Conservation (phyloP, 2,888 invertebrate genomes). For the Dascillus cervinus region DNA sequence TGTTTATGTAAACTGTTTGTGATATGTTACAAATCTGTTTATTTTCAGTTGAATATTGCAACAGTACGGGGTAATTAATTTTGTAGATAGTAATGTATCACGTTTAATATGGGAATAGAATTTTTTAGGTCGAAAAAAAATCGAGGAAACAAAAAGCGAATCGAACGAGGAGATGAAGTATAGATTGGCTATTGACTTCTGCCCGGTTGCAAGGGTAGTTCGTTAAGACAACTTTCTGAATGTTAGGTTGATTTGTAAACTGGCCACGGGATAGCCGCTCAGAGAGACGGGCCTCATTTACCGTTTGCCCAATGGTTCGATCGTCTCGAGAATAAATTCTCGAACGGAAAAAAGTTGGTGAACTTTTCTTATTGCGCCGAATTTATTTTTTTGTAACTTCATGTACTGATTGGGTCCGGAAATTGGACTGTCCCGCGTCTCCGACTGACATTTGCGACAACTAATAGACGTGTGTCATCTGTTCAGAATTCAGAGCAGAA, state of each 20-base stretch:
- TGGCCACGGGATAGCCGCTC: conserved; percentile 30
- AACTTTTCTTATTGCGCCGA: conserved; percentile 30
- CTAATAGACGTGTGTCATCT: conserved; percentile 18
- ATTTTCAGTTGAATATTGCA: no score
- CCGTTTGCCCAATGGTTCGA: conserved; percentile 23
- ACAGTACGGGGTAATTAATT: no score
- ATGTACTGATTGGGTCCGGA: conserved; percentile 28
- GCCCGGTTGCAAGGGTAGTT: conserved; percentile 29
- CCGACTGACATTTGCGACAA: conserved; percentile 15
- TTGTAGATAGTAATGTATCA: no score
- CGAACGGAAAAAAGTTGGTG: conserved; percentile 26
- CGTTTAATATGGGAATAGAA: no score
- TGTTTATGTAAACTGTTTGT: no score
- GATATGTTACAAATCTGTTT: no score
- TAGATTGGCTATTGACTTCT: conserved; percentile 34
- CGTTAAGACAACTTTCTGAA: conserved; percentile 35
- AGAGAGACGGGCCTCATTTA: conserved; percentile 30
- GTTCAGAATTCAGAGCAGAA: conserved; percentile 17
- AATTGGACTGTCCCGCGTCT: conserved; percentile 26
- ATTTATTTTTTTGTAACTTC: conserved; percentile 28
- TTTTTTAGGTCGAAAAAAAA: no score
- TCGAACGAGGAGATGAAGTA: conserved; percentile 10
- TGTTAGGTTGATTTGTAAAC: conserved; percentile 38
- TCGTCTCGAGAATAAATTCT: conserved; percentile 28
- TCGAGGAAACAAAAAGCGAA: background rate